A percentile compares a stretch with the other conserved stretches of the same genome.
Evolutionary conservation across 2,113 vertebrate species (phyloP).

Genomic region (Hippolais icterina): DNA sequence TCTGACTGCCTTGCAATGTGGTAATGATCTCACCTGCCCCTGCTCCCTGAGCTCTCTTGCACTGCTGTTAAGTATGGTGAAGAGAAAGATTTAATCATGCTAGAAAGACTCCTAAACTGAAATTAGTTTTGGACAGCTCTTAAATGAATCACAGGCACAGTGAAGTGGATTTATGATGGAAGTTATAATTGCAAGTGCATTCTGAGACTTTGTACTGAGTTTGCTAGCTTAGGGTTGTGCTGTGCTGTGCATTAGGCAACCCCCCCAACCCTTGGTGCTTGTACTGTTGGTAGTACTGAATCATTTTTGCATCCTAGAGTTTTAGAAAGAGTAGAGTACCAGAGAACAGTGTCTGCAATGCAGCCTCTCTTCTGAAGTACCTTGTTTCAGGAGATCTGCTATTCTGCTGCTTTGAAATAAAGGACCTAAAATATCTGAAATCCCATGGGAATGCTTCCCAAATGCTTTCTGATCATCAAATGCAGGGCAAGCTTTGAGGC

Average conservation of each 20-base stretch:
- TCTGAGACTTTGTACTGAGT: not conserved
- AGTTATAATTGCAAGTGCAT: not conserved
- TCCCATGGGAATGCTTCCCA: not conserved
- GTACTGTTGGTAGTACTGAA: not conserved
- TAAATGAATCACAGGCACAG: not conserved
- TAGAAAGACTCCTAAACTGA: not conserved
- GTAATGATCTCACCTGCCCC: not conserved
- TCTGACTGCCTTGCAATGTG: not conserved
- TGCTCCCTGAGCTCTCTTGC: not conserved
- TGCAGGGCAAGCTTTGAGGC: not conserved
- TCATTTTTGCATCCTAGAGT: not conserved
- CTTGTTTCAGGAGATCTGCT: not conserved
- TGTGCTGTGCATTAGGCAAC: not conserved
- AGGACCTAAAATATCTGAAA: not conserved
- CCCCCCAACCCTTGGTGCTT: not conserved
- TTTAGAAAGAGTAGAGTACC: not conserved
- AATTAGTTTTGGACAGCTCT: not conserved
- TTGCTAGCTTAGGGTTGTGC: not conserved
- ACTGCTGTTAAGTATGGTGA: not conserved
- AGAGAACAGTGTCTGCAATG: not conserved
- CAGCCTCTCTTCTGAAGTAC: not conserved
- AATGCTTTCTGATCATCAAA: not conserved
- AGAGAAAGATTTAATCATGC: not conserved
- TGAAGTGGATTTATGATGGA: not conserved
- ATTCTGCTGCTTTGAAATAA: not conserved